Evolutionary conservation across 2,888 invertebrate genomes (phyloP).

Genomic region (Meghimatium bilineatum): DNA sequence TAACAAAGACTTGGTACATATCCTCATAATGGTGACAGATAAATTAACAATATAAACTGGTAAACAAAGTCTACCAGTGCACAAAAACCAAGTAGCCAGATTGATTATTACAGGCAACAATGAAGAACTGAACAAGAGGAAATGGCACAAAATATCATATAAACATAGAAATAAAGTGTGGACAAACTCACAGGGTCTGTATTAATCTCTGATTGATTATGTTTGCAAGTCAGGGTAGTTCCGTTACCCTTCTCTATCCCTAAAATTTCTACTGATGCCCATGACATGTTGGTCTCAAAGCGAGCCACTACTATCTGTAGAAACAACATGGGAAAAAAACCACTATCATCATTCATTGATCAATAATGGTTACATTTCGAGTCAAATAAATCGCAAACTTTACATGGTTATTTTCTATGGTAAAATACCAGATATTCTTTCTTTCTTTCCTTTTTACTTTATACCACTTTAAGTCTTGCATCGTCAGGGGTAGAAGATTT

Average conservation of each 20-base stretch:
- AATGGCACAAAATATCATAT: background rate
- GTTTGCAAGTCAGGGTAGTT: slow-evolving; percentile 70
- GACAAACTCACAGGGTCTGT: slow-evolving; percentile 66
- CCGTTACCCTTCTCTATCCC: slow-evolving; percentile 77
- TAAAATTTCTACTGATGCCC: slow-evolving; percentile 73
- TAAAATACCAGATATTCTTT: too few species aligned
- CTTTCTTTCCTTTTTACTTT: too few species aligned
- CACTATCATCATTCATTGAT: background rate
- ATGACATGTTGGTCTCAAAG: slow-evolving; percentile 72
- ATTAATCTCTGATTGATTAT: slow-evolving; percentile 69
- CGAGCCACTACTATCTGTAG: slow-evolving; percentile 73
- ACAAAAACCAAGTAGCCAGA: too few species aligned
- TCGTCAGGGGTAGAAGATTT: too few species aligned
- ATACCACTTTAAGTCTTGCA: too few species aligned
- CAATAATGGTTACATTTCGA: background rate
- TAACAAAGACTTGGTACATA: too few species aligned
- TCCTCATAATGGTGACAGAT: too few species aligned
- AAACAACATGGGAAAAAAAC: background rate
- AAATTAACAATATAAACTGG: too few species aligned
- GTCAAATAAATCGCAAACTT: too few species aligned
- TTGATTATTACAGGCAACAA: too few species aligned
- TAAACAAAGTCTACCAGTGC: too few species aligned
- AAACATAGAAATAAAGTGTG: background rate
- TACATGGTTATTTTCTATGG: too few species aligned
- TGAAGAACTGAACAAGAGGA: background rate